These are phyloP conservation scores for Canis aureus DNA, from an alignment of 2,113 vertebrate genomes.

Conservation along the genomic window DNA sequence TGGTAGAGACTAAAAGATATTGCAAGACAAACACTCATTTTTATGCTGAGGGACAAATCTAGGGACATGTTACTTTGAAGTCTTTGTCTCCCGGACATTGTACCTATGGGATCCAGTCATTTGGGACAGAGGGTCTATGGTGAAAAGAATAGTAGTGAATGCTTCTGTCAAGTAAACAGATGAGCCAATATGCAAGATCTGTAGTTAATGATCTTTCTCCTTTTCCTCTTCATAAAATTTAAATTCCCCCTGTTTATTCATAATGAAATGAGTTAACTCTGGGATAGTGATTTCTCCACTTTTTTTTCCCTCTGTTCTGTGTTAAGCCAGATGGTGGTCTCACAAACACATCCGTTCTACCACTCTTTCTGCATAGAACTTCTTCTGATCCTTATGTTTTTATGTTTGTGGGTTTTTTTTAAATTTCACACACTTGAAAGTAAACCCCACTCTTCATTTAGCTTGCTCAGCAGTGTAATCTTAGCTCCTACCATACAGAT, in stretches of 20 bases:
- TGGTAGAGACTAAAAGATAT: background rate
- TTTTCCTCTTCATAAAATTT: background rate
- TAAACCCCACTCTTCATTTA: background rate
- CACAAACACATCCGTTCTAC: background rate
- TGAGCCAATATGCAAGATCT: background rate
- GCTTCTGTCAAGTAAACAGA: background rate
- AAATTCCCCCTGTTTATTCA: background rate
- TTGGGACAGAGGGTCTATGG: background rate
- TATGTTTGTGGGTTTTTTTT: background rate
- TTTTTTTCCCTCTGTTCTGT: slow-evolving; percentile 40
- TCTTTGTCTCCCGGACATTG: background rate
- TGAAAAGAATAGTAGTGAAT: background rate
- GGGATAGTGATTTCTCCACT: background rate
- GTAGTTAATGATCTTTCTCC: background rate
- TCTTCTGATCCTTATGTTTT: slow-evolving; percentile 4
- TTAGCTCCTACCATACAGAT: background rate
- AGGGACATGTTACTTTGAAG: background rate
- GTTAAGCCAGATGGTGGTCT: background rate
- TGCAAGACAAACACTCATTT: background rate
- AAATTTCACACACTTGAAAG: background rate
- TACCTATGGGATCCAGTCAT: background rate
- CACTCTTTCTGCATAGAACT: background rate
- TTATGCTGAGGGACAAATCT: background rate
- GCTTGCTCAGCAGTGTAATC: background rate
- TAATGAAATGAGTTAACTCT: background rate